phyloP scores from a whole-genome alignment of 2,888 invertebrate species.

The Lamproptera curius region DNA sequence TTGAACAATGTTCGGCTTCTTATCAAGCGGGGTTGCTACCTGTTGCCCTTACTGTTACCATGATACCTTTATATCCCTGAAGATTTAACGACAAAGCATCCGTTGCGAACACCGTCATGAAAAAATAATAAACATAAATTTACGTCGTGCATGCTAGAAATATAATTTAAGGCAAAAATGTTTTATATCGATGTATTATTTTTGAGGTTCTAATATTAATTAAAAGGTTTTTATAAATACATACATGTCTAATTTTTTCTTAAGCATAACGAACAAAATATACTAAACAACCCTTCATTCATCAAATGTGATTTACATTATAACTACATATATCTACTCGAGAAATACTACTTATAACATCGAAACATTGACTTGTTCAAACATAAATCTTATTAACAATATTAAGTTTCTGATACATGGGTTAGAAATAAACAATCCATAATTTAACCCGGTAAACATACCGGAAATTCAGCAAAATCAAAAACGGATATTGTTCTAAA shows the following conservation, averaged over 20 bases:
- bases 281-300: too few relatives aligned
- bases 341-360: too few relatives aligned
- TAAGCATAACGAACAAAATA: too few relatives aligned
- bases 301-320: too few relatives aligned
- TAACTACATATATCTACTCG: too few relatives aligned
- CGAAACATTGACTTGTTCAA: too few relatives aligned
- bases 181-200: not conserved
- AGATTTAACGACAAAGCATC: not conserved
- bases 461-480: too few relatives aligned
- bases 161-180: not conserved
- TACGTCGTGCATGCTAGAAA: not conserved
- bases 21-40: not conserved
- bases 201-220: not conserved
- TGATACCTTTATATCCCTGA: not conserved
- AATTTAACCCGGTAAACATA: too few relatives aligned
- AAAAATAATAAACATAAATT: not conserved
- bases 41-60: not conserved
- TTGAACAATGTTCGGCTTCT: not conserved
- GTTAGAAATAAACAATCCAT: too few relatives aligned
- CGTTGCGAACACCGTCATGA: not conserved
- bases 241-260: not conserved
- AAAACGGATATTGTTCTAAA: too few relatives aligned
- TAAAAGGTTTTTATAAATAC: not conserved
- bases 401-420: too few relatives aligned
- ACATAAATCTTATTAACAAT: too few relatives aligned